Conservation (phyloP, 2,797 vertebrate genomes). For the Tympanoctomys barrerae region DNA sequence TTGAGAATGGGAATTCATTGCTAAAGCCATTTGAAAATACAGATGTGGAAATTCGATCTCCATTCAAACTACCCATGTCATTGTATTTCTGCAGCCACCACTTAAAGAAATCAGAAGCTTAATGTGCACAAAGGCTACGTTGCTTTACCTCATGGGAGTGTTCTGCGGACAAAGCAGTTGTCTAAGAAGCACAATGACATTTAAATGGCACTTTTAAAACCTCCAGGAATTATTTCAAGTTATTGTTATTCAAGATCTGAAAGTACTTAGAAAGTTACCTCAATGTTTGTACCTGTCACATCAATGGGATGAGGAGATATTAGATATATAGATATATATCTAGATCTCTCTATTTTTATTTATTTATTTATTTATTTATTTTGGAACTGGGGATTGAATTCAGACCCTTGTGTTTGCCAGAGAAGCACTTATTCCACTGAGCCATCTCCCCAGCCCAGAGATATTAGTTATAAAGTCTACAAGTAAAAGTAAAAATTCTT, state of each 20-base stretch:
- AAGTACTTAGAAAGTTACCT: background rate
- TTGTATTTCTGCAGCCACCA: background rate
- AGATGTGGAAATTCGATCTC: background rate
- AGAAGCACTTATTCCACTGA: no score
- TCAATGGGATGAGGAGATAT: rapidly evolving
- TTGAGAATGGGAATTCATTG: background rate
- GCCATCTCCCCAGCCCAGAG: no score
- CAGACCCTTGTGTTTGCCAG: no score
- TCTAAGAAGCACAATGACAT: background rate
- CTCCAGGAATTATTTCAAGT: background rate
- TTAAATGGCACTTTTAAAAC: background rate
- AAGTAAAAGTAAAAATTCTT: background rate
- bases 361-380: no score
- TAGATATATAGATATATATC: background rate
- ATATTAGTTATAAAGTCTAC: rapidly evolving
- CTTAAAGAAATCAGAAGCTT: background rate
- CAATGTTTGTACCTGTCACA: background rate
- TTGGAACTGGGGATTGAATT: no score
- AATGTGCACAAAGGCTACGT: rapidly evolving
- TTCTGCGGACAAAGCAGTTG: background rate
- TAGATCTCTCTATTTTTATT: no score
- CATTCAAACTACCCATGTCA: no score
- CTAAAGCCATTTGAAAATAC: background rate
- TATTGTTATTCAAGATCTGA: background rate
- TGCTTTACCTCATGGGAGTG: background rate